These are phyloP conservation scores for Caenorhabditis auriculariae DNA, from an alignment of 2,888 invertebrate species.

Conservation along the genomic window DNA sequence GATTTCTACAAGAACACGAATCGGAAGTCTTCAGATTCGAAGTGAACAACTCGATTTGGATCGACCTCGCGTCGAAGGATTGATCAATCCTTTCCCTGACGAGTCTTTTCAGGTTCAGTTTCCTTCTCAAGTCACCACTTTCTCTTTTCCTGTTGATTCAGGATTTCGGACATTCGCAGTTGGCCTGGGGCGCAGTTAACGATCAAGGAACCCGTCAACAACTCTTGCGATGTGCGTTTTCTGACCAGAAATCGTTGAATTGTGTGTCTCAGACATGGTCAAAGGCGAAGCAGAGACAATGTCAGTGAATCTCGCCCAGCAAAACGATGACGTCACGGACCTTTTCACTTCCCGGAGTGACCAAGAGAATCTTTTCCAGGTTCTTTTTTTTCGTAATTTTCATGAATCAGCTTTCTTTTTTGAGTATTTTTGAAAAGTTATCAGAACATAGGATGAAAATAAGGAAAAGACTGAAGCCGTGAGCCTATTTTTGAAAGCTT, in stretches of 20 bases:
- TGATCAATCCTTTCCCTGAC: conserved; percentile 18
- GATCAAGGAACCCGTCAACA: too few relatives aligned
- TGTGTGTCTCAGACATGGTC: conserved; percentile 6
- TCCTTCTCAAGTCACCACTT: too few relatives aligned
- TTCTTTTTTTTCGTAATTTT: not conserved
- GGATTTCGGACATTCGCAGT: too few relatives aligned
- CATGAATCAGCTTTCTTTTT: too few relatives aligned
- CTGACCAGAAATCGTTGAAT: not conserved
- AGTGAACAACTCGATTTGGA: not conserved
- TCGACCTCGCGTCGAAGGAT: conserved; percentile 7
- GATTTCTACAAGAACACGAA: not conserved
- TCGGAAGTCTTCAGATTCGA: not conserved
- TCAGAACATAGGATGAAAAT: too few relatives aligned
- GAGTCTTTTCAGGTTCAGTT: conserved; percentile 1
- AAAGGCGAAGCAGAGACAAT: conserved; percentile 12
- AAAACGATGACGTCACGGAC: conserved; percentile 14
- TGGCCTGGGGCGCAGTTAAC: too few relatives aligned
- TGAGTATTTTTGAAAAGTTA: too few relatives aligned
- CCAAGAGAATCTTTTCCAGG: conserved; percentile 22
- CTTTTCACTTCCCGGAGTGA: conserved; percentile 21
- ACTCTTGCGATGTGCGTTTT: too few relatives aligned
- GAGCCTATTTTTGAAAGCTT: too few relatives aligned
- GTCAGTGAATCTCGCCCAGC: conserved; percentile 7
- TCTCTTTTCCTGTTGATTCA: too few relatives aligned
- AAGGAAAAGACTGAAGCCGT: too few relatives aligned